These are phyloP conservation scores for Drosophila longiperda DNA, from an alignment of 2,888 invertebrate species.

Conservation along the genomic window DNA sequence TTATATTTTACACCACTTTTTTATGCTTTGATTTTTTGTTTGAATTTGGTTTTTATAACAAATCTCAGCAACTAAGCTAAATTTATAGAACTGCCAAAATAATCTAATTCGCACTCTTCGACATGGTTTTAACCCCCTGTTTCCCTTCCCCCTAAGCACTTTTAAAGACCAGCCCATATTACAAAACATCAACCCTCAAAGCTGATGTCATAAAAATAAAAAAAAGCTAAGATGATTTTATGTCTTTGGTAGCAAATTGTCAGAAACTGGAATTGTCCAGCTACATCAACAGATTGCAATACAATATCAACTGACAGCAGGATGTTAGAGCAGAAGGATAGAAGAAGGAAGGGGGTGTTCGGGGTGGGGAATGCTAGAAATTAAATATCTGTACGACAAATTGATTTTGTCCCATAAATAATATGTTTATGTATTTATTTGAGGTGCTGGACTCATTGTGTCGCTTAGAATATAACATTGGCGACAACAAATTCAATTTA, in stretches of 20 bases:
- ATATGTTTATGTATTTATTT: constrained; percentile 30
- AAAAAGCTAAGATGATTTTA: constrained; percentile 36
- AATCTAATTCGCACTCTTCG: background rate
- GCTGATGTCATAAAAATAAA: constrained; percentile 31
- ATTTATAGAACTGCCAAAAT: background rate
- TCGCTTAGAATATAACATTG: constrained; percentile 56
- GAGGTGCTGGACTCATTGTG: constrained; percentile 62
- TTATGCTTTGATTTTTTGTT: background rate
- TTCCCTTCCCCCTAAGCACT: background rate
- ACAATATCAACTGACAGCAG: constrained; percentile 14
- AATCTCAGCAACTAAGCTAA: background rate
- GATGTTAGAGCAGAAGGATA: background rate
- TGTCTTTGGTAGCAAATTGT: constrained; percentile 17
- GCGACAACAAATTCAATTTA: constrained; percentile 69
- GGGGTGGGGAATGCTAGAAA: constrained; percentile 43
- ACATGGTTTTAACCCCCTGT: background rate
- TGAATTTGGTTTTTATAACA: background rate
- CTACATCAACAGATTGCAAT: constrained; percentile 56
- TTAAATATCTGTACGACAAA: constrained; percentile 74
- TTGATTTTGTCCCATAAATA: constrained; percentile 72
- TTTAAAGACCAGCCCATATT: constrained; percentile 23
- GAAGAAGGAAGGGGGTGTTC: background rate
- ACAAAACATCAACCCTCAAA: constrained; percentile 38
- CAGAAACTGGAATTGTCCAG: constrained; percentile 13
- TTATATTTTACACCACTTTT: background rate